phyloP scores from a whole-genome alignment of 2,797 vertebrate species.

The Notoglanidium macrostoma region DNA sequence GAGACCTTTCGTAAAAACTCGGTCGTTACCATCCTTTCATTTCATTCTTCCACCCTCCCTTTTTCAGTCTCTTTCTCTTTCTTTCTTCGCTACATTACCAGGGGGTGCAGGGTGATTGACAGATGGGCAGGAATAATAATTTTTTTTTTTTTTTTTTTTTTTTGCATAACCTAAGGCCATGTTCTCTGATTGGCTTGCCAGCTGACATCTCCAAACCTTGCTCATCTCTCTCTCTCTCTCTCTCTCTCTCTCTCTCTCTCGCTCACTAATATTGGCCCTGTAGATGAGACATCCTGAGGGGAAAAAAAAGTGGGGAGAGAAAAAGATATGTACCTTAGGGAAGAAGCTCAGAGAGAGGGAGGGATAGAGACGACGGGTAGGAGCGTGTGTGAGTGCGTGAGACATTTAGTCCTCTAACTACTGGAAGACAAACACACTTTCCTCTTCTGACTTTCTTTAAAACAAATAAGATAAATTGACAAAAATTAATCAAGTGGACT shows the following conservation, averaged over 20 bases:
- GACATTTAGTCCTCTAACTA: constrained; percentile 83
- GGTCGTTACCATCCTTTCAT: constrained; percentile 63
- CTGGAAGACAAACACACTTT: constrained; percentile 80
- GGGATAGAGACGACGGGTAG: constrained; percentile 81
- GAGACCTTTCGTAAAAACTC: constrained; percentile 65
- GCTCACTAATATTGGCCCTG: constrained; percentile 81
- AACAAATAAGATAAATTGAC: neutral
- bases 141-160: constrained; percentile 63
- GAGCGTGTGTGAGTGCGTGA: constrained; percentile 74
- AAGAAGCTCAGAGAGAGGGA: constrained; percentile 83
- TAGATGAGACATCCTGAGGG: constrained; percentile 82
- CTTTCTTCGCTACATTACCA: constrained; percentile 82
- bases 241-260: constrained; percentile 46
- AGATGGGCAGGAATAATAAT: constrained; percentile 86
- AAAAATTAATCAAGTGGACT: constrained; percentile 66
- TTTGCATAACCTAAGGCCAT: constrained; percentile 83
- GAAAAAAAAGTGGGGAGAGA: constrained; percentile 67
- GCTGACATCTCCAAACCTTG: constrained; percentile 83
- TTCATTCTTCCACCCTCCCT: constrained; percentile 53
- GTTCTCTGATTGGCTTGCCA: constrained; percentile 83
- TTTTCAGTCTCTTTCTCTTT: constrained; percentile 64
- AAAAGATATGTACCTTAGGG: constrained; percentile 85
- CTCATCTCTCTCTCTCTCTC: constrained; percentile 53
- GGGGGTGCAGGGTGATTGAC: constrained; percentile 85
- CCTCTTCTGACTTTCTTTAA: constrained; percentile 71